These are phyloP conservation scores for Crypturellus tataupa DNA, from an alignment of 2,797 vertebrate genomes.

Conservation along the genomic window DNA sequence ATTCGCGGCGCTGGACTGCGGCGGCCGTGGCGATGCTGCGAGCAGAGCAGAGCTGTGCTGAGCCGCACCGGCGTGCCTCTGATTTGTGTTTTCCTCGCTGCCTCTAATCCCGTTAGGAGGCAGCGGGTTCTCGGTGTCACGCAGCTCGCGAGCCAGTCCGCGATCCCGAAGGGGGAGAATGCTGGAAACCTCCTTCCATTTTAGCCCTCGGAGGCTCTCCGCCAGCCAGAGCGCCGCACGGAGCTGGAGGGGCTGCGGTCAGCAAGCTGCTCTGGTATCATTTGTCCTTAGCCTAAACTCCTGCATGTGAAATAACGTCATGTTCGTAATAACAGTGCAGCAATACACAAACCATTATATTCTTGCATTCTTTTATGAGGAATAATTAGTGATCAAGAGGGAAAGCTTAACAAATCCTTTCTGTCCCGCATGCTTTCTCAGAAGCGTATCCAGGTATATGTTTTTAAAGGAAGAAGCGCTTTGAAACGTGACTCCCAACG, in stretches of 20 bases:
- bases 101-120: neutral
- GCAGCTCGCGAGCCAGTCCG: neutral
- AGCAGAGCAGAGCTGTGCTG: neutral
- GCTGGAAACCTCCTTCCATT: neutral
- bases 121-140: neutral
- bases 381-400: neutral
- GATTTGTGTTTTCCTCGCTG: neutral
- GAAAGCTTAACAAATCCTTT: neutral
- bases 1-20: neutral
- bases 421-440: neutral
- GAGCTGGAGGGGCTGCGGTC: neutral
- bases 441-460: neutral
- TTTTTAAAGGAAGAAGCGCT: neutral
- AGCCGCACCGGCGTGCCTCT: neutral
- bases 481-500: neutral
- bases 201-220: neutral
- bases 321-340: accelerated
- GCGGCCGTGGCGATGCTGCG: neutral
- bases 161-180: neutral
- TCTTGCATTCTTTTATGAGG: neutral
- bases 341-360: accelerated
- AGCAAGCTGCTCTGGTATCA: neutral
- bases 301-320: neutral
- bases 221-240: conserved; percentile 17
- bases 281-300: neutral